Base-by-base conservation (phyloP, 2,888 invertebrate species). In the Chymomyza caudatula region DNA sequence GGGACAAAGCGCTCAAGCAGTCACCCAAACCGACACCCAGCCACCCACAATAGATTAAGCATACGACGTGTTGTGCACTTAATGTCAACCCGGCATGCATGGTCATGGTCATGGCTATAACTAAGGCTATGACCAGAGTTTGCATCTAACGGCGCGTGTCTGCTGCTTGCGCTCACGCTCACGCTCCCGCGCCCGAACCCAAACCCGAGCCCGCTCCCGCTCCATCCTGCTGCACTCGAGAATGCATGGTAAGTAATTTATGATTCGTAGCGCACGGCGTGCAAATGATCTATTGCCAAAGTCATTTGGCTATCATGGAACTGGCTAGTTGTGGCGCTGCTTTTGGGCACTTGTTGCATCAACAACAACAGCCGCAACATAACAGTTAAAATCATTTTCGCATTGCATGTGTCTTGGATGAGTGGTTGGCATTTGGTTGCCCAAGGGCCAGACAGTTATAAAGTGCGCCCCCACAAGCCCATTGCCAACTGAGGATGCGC, bases 11-110 rank as follows among this genome's bases (percentile, higher is more conserved):
- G 23, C 17, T 44, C 67, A 77, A 51, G 75, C 11, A 81, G 78
- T 74, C 81, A 82, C 73, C 82, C 73, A 75, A 77, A 57, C 62
- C 44, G 23, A 57, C 59, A 70, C 0, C 29, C 29, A 37, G 0
- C 29, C 29, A 37, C 29, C 29, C 29, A 37, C 29, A 61, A 69
- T 63, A 81, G 82, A 80, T 80, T 80, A 80, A 81, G 84, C 65
- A 84, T 80, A 80, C 85, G 85, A 80, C 85, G 80, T 80, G 80
- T 84, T 74, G 76, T 51, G 76, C 76, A 77, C 78, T 77, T 78
- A 74, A 65, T 73, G 43, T 52, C 44, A 51, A 56, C 54, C 55
- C 58, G 63, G 54, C 29, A 4, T 37, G 29, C 29, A 37, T 37
- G 29, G 29, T 4, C 29, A 37, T 37, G 29, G 29, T 2, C 29